Evolutionary conservation across 1,140 invertebrate species (phyloP).

Genomic region (Drosophila tsacasi): DNA sequence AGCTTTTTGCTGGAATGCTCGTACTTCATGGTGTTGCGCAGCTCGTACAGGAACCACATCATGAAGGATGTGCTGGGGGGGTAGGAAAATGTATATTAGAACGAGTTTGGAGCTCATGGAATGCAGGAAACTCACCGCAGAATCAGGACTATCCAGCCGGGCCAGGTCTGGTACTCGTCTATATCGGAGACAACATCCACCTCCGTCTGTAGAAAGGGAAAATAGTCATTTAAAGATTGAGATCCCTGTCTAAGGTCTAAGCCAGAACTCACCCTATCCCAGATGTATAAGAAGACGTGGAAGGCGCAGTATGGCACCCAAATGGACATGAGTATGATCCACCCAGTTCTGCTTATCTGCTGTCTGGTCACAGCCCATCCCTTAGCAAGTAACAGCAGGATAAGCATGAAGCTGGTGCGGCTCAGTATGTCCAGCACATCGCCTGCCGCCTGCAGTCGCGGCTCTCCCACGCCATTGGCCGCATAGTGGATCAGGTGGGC

Average conservation of each 20-base stretch:
- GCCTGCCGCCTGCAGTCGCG: constrained; percentile 92
- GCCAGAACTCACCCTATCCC: constrained; percentile 93
- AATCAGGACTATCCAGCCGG: constrained; percentile 96
- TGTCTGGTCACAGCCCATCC: constrained; percentile 98
- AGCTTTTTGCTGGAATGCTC: constrained; percentile 96
- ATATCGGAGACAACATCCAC: constrained; percentile 98
- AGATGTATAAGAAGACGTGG: constrained; percentile 96
- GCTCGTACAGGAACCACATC: constrained; percentile 97
- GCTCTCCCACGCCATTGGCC: constrained; percentile 94
- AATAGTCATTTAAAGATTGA: neutral
- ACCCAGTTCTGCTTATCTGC: constrained; percentile 92
- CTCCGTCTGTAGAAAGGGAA: constrained; percentile 90
- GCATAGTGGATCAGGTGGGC: constrained; percentile 96
- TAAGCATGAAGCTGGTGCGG: constrained; percentile 96
- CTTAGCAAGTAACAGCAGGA: constrained; percentile 97
- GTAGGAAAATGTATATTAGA: neutral
- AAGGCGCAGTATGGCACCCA: constrained; percentile 96
- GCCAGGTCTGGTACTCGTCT: constrained; percentile 98
- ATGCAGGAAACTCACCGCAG: constrained; percentile 57
- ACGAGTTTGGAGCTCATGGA: too few relatives aligned
- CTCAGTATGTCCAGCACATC: constrained; percentile 97
- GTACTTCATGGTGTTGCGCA: constrained; percentile 96
- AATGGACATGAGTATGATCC: constrained; percentile 92
- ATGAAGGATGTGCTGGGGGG: constrained; percentile 94
- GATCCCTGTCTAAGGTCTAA: too few relatives aligned